Conservation (phyloP, 2,797 vertebrate genomes). For the Rhadinocentrus ornatus region DNA sequence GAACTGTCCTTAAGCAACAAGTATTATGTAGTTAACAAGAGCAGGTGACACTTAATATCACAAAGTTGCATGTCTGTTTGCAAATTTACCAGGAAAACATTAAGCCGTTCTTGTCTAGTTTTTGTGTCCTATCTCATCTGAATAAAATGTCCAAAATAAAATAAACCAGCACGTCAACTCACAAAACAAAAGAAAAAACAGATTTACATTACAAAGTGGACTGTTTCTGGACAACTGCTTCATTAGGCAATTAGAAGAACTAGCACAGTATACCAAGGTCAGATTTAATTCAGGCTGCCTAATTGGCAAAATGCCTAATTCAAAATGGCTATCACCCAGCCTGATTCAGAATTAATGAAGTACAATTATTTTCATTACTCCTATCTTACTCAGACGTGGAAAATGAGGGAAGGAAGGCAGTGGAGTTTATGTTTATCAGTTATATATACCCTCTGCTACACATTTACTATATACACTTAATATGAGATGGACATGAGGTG, state of each 20-base stretch:
- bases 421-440: slow-evolving; percentile 25
- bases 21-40: slow-evolving; percentile 58
- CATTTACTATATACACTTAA: slow-evolving; percentile 4
- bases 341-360: slow-evolving; percentile 96
- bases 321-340: slow-evolving; percentile 97
- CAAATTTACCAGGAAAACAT: slow-evolving; percentile 16
- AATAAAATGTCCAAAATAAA: slow-evolving; percentile 35
- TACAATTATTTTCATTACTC: slow-evolving; percentile 98
- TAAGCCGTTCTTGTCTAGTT: slow-evolving; percentile 27
- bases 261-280: slow-evolving; percentile 94
- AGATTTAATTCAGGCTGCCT: slow-evolving; percentile 98
- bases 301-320: slow-evolving; percentile 99
- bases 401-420: slow-evolving; percentile 70
- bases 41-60: slow-evolving; percentile 30
- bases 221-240: slow-evolving; percentile 88
- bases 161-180: slow-evolving; percentile 61
- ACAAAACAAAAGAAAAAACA: slow-evolving; percentile 67
- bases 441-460: not conserved
- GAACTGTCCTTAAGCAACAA: slow-evolving; percentile 32
- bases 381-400: slow-evolving; percentile 88
- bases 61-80: slow-evolving; percentile 36
- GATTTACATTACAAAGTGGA: slow-evolving; percentile 90
- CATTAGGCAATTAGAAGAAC: slow-evolving; percentile 90
- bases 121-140: slow-evolving; percentile 14
- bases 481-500: slow-evolving; percentile 19